Percentiles rank a stretch among this genome's conserved stretches.
Evolutionary conservation across 2,888 invertebrate species (phyloP).

Genomic region (Eilema caniola): DNA sequence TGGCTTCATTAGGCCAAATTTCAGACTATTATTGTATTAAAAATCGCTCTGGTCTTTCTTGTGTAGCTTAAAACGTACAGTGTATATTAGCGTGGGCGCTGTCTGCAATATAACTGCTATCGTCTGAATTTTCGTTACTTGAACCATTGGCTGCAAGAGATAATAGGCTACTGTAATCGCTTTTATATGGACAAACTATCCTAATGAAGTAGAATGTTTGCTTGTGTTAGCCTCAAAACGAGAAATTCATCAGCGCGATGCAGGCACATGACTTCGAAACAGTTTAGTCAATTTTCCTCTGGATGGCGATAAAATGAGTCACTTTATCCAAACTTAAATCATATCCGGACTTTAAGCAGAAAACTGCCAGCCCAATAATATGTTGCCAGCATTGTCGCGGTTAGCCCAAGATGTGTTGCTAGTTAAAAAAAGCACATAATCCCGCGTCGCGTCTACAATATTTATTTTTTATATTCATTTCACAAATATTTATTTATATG

Average conservation of each 20-base stretch:
- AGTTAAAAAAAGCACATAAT: not conserved
- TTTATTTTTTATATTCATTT: slow-evolving; percentile 33
- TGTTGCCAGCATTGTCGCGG: not conserved
- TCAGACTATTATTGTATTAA: not conserved
- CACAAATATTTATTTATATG: slow-evolving; percentile 39
- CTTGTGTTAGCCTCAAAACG: not conserved
- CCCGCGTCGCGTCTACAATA: not conserved
- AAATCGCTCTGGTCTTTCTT: not conserved
- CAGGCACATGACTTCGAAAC: not conserved
- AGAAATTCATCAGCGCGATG: not conserved
- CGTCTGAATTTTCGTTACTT: not conserved
- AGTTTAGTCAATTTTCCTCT: not conserved
- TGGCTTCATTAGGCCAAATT: not conserved
- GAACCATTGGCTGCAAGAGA: not conserved
- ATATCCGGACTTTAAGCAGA: not conserved
- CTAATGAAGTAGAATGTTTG: not conserved
- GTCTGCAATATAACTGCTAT: not conserved
- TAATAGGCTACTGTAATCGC: not conserved
- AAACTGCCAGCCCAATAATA: not conserved
- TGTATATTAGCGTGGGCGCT: not conserved
- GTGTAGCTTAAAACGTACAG: not conserved
- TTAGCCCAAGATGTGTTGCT: slow-evolving; percentile 3
- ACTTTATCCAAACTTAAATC: no score
- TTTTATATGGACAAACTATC: not conserved
- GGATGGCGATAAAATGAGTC: not conserved